Evolutionary conservation across 92 coral and sea anemone species (phyloP).

Genomic region (Palythoa grandiflora): DNA sequence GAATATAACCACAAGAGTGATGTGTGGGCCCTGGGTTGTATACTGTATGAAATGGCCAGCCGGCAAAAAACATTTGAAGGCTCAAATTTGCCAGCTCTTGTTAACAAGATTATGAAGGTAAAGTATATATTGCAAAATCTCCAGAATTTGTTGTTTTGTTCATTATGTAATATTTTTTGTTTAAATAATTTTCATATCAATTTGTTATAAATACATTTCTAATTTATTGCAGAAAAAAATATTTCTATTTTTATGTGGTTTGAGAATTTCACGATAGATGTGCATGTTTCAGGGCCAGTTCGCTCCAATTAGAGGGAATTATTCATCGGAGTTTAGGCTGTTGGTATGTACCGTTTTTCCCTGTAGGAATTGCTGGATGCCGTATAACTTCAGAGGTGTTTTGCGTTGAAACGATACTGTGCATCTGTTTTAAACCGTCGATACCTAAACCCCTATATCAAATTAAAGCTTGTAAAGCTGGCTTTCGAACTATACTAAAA

Average conservation of each 20-base stretch:
- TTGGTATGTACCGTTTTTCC: conserved; percentile 69
- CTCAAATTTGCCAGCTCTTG: conserved; percentile 96
- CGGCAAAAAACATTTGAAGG: conserved; percentile 99
- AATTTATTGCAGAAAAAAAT: too few relatives aligned
- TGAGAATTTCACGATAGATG: not conserved
- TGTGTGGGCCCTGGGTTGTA: conserved; percentile 96
- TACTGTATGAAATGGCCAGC: conserved; percentile 98
- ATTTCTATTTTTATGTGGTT: too few relatives aligned
- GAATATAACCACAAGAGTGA: conserved; percentile 99
- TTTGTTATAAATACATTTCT: too few relatives aligned
- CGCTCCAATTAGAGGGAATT: conserved; percentile 98
- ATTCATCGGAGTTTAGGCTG: conserved; percentile 86
- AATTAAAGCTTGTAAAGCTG: too few relatives aligned
- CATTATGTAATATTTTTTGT: not conserved
- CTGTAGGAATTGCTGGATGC: not conserved
- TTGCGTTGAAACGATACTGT: too few relatives aligned
- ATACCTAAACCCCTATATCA: too few relatives aligned
- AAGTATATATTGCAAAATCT: not conserved
- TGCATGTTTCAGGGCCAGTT: conserved; percentile 86
- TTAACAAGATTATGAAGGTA: conserved; percentile 99
- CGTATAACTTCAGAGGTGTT: too few relatives aligned
- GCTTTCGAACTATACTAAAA: too few relatives aligned
- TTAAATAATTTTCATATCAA: not conserved
- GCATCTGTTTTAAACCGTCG: too few relatives aligned
- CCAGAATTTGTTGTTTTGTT: not conserved